Percentiles rank a stretch among this genome's conserved stretches.
Conservation (phyloP, 2,888 invertebrate genomes). For the Entomobrya proxima region DNA sequence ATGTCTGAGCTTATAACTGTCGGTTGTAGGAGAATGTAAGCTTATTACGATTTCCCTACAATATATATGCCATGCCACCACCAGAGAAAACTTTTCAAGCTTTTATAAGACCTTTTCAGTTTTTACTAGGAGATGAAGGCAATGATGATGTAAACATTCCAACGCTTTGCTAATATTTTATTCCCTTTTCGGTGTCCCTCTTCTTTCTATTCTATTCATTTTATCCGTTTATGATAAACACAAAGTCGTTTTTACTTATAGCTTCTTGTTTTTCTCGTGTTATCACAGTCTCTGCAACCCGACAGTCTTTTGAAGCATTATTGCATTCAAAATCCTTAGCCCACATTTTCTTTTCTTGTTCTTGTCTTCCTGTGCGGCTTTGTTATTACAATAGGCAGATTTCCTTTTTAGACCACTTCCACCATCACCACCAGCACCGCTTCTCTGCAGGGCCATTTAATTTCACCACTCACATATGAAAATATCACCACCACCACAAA, state of each 20-base stretch:
- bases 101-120: background rate
- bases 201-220: too few relatives aligned
- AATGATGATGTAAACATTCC: background rate
- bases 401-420: background rate
- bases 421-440: background rate
- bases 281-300: too few relatives aligned
- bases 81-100: background rate
- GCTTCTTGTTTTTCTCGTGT: constrained; percentile 43
- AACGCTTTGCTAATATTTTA: background rate
- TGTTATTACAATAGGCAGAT: background rate
- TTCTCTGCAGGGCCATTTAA: background rate
- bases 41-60: too few relatives aligned
- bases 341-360: background rate
- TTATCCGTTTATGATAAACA: too few relatives aligned
- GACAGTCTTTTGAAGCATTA: constrained; percentile 44
- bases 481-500: background rate
- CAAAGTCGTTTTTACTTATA: constrained; percentile 24
- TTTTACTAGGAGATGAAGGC: background rate
- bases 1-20: background rate
- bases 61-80: too few relatives aligned
- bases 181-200: background rate
- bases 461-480: background rate
- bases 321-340: constrained; percentile 38
- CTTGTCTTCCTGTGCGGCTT: background rate
- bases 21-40: too few relatives aligned